Percentiles rank a stretch among this genome's conserved stretches.
Conservation (phyloP, 2,888 invertebrate species). For the Drosophila sordidula region DNA sequence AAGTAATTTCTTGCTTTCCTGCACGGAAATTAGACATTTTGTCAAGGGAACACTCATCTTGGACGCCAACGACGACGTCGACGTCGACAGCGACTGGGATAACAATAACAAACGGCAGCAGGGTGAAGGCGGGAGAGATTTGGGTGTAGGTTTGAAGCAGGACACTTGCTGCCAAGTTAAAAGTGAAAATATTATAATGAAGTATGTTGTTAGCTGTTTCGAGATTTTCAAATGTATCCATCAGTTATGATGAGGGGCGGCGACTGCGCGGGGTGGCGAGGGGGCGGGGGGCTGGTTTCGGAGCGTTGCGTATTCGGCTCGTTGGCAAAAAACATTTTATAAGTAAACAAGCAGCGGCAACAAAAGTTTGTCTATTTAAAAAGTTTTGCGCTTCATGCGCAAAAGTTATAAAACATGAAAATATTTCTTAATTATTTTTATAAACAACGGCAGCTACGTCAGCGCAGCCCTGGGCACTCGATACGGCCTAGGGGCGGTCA, state of each 20-base stretch:
- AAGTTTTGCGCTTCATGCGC: slow-evolving; percentile 70
- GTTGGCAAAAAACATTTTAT: slow-evolving; percentile 54
- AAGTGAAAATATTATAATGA: slow-evolving; percentile 80
- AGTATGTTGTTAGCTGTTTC: slow-evolving; percentile 77
- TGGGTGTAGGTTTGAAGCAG: slow-evolving; percentile 1
- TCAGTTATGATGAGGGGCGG: slow-evolving; percentile 34
- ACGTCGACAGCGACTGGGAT: slow-evolving; percentile 30
- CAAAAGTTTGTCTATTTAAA: slow-evolving; percentile 79
- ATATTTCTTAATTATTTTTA: slow-evolving; percentile 82
- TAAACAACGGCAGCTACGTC: slow-evolving; percentile 66
- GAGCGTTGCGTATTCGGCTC: background rate
- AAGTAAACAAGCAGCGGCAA: slow-evolving; percentile 76
- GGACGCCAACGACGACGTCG: slow-evolving; percentile 19
- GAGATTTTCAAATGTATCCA: slow-evolving; percentile 76
- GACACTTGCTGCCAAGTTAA: slow-evolving; percentile 62
- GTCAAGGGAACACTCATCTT: slow-evolving; percentile 76
- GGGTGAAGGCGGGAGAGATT: background rate
- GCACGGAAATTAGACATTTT: slow-evolving; percentile 81
- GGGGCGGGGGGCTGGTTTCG: background rate
- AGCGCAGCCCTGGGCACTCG: slow-evolving; percentile 21
- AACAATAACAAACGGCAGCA: slow-evolving; percentile 56
- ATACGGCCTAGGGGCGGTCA: slow-evolving; percentile 10
- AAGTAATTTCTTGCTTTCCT: slow-evolving; percentile 82
- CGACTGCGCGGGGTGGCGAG: background rate
- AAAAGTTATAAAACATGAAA: slow-evolving; percentile 80